Percentiles rank a stretch among this genome's conserved stretches.
Evolutionary conservation across 2,888 invertebrate species (phyloP).

Genomic region (Bugula neritina): DNA sequence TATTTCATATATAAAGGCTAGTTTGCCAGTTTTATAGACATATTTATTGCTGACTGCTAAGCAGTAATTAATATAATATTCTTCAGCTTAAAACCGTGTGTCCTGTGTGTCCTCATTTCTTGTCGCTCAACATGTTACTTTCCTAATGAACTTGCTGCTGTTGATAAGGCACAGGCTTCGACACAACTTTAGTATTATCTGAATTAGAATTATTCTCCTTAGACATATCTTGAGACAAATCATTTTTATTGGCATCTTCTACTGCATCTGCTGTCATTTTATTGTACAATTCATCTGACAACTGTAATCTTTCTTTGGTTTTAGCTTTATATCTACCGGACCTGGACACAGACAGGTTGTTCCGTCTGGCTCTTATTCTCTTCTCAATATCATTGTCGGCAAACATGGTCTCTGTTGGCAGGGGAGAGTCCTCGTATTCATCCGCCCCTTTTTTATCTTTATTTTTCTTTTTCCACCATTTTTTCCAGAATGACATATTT

Average conservation of each 20-base stretch:
- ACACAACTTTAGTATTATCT: background rate
- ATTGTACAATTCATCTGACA: constrained; percentile 18
- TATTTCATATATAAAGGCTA: too few species aligned
- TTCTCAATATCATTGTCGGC: constrained; percentile 25
- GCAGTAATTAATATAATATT: too few species aligned
- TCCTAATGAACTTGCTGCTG: background rate
- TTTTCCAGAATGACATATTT: constrained; percentile 26
- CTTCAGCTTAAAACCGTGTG: too few species aligned
- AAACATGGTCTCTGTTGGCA: constrained; percentile 20
- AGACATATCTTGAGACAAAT: background rate
- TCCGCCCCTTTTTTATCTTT: constrained; percentile 25
- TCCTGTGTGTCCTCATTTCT: too few species aligned
- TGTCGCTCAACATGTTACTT: too few species aligned
- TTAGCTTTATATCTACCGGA: constrained; percentile 26
- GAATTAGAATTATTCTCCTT: background rate
- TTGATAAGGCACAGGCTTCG: background rate
- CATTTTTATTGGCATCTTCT: background rate
- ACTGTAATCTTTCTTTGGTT: constrained; percentile 15
- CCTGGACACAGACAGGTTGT: constrained; percentile 24
- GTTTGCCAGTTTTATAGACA: too few species aligned
- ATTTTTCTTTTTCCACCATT: constrained; percentile 27
- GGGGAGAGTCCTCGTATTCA: constrained; percentile 26
- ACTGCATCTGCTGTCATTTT: background rate
- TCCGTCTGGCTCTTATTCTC: constrained; percentile 17
- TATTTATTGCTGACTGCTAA: too few species aligned